A percentile compares a stretch with the other conserved stretches of the same genome.
Evolutionary conservation across 2,113 vertebrate genomes (phyloP).

Genomic region (Pluvialis apricaria): DNA sequence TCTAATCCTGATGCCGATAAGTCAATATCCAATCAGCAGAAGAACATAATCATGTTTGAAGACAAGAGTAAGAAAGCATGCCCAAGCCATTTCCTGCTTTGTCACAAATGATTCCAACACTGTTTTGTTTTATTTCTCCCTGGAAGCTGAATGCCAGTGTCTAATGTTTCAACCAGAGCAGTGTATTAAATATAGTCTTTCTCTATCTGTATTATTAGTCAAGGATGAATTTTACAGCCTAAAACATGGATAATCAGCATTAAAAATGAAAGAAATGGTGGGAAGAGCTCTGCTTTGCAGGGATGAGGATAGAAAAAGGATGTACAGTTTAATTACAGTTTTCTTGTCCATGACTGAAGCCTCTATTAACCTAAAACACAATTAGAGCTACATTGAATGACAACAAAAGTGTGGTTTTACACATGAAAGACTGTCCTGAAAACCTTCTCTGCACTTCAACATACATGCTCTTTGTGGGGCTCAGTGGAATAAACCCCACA

Average conservation of each 20-base stretch:
- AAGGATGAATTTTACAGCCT: constrained; percentile 33
- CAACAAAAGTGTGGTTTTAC: background rate
- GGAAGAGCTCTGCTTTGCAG: background rate
- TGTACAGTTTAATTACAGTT: background rate
- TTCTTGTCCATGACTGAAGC: background rate
- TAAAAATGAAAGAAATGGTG: constrained; percentile 20
- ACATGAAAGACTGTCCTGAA: background rate
- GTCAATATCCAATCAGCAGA: background rate
- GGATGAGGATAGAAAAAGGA: background rate
- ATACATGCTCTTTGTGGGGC: accelerated
- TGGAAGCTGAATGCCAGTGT: background rate
- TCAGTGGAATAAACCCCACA: background rate
- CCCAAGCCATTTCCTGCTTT: constrained; percentile 53
- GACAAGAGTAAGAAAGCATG: constrained; percentile 11
- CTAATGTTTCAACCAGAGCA: constrained; percentile 14
- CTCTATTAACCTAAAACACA: background rate
- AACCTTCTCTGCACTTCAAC: background rate
- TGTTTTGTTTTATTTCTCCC: constrained; percentile 13
- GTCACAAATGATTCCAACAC: constrained; percentile 7
- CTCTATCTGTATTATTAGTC: constrained; percentile 6
- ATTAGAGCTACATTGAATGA: background rate
- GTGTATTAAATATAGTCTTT: constrained; percentile 17
- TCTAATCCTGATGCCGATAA: constrained; percentile 2
- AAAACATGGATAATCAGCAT: background rate
- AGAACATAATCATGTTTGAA: constrained; percentile 22